Evolutionary conservation across 1,140 invertebrate species (phyloP).

Genomic region (Gryon sp.): DNA sequence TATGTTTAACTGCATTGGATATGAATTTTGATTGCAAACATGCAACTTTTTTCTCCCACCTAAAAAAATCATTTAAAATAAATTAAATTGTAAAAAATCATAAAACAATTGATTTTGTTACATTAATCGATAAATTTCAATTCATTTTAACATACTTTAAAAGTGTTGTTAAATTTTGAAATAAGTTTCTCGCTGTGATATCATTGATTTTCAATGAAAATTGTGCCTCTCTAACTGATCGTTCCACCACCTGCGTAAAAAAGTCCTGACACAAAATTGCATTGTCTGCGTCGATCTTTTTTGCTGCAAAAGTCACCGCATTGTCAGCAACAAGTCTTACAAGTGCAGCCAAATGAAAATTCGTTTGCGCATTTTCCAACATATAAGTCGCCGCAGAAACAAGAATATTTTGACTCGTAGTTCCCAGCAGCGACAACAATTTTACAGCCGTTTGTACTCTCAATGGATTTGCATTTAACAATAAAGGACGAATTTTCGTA

Average conservation of each 20-base stretch:
- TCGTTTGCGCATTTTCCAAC: slow-evolving; percentile 72
- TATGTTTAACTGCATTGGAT: slow-evolving; percentile 77
- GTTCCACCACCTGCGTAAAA: slow-evolving; percentile 79
- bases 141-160: slow-evolving; percentile 71
- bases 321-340: slow-evolving; percentile 79
- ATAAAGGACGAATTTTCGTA: slow-evolving; percentile 69
- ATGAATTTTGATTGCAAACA: slow-evolving; percentile 77
- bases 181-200: slow-evolving; percentile 70
- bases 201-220: slow-evolving; percentile 61
- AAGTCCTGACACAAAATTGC: slow-evolving; percentile 74
- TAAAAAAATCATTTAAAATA: slow-evolving; percentile 46
- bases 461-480: slow-evolving; percentile 72
- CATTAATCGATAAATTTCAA: background rate
- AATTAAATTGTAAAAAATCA: background rate
- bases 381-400: slow-evolving; percentile 73
- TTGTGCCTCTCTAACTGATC: slow-evolving; percentile 75
- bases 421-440: slow-evolving; percentile 73
- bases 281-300: slow-evolving; percentile 78
- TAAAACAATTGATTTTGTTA: background rate
- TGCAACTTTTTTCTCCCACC: slow-evolving; percentile 79
- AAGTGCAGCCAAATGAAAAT: slow-evolving; percentile 78
- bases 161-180: slow-evolving; percentile 78
- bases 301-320: slow-evolving; percentile 75
- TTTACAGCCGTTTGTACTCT: slow-evolving; percentile 79
- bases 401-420: slow-evolving; percentile 73